Conservation (phyloP, 2,888 invertebrate species). For the Antitype chi region DNA sequence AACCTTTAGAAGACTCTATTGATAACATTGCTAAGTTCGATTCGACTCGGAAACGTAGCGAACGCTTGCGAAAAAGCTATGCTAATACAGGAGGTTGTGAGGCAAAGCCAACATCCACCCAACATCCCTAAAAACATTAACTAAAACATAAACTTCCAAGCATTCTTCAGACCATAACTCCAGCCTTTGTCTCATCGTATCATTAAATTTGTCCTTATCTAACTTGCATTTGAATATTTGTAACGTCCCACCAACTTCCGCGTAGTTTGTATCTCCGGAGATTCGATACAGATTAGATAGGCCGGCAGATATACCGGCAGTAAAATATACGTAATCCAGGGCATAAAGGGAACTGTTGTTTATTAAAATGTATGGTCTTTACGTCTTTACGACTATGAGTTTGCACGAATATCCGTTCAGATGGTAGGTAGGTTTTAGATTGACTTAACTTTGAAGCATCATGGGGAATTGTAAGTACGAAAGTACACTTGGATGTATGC, state of each 20-base stretch:
- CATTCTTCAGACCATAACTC: constrained; percentile 30
- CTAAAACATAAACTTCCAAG: constrained; percentile 21
- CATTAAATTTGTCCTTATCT: constrained; percentile 75
- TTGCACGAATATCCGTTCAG: constrained; percentile 59
- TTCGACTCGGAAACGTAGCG: no score
- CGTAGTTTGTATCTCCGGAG: constrained; percentile 65
- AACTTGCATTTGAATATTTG: constrained; percentile 76
- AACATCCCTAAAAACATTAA: not conserved
- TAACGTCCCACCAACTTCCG: constrained; percentile 70
- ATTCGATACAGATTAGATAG: constrained; percentile 69
- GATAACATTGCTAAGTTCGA: no score
- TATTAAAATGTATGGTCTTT: constrained; percentile 66
- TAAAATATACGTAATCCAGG: constrained; percentile 68
- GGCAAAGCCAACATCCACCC: not conserved
- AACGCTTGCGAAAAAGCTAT: no score
- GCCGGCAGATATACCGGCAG: constrained; percentile 62
- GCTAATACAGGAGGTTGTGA: not conserved
- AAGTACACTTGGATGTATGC: not conserved
- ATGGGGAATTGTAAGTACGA: not conserved
- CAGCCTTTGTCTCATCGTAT: constrained; percentile 64
- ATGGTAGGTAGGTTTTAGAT: constrained; percentile 21
- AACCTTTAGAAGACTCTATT: no score
- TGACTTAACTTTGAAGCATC: constrained; percentile 12
- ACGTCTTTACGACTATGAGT: constrained; percentile 56
- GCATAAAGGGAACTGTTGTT: constrained; percentile 67